Evolutionary conservation across 2,797 vertebrate genomes (phyloP), one percentile per base, ranked within the genome.

Genomic region (Ispidina picta): DNA sequence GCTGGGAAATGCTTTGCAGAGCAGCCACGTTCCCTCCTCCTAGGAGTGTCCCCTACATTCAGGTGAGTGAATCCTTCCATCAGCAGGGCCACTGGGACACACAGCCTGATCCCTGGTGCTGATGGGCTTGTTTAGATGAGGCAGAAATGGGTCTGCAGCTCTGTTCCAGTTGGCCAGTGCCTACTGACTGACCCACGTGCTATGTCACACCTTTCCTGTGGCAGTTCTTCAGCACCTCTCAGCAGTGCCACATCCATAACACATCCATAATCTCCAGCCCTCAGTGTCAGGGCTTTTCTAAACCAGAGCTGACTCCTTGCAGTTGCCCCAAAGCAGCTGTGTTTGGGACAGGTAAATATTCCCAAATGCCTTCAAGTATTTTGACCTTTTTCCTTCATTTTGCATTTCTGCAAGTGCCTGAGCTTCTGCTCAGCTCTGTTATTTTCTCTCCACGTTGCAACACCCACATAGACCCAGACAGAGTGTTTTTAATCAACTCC

Each of bases 151-250:
- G 70, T 75, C 72, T 83, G 59, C 48, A 49, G 14, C 77, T 44
- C 41, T 52, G 21, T 78, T 89, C 69, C 71, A 78, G 73, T 52
- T 70, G 70, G 48, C 55, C 71, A 79, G 63, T 66, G 21, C 23
- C 10, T 52, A 26, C 71, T 85, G 86, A 85, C 72, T 73, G 63
- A 91, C 92, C 65, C 72, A 58, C 41, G 71, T 90, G 60, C 33
- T 54, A 76, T 76, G 74, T 80, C 89, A 76, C 76, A 81, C 58
- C 63, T 74, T 71, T 75, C 62, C n/a, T 16, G 41, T 75, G 69
- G 65, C 51, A 25, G 18, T 86, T 58, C 86, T 92, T 81, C 55
- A 91, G 58, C 62, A 75, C 76, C 78, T 90, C 71, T 81, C 69
- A 72, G 65, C 12, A 86, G 33, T 62, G 85, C 51, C 75, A 75